These are phyloP conservation scores for Drosophila rubida DNA, from an alignment of 2,888 invertebrate species.

Conservation along the genomic window DNA sequence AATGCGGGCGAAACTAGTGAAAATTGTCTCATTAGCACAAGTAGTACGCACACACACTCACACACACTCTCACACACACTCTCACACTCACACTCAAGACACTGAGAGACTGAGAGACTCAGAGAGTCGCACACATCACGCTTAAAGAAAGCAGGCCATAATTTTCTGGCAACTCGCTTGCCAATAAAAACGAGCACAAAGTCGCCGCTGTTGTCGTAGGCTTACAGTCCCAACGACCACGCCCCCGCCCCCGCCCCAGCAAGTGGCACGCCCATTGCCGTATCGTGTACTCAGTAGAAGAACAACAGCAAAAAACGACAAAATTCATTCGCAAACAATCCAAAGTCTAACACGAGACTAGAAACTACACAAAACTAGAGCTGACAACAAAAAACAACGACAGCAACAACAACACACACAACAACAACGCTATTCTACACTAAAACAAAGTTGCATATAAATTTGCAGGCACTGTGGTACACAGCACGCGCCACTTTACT, in stretches of 20 bases:
- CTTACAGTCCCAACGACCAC: conserved; percentile 6
- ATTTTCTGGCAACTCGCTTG: conserved; percentile 54
- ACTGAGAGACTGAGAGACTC: too few species aligned
- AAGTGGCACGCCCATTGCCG: neutral
- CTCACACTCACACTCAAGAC: conserved; percentile 9
- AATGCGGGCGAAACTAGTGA: conserved; percentile 51
- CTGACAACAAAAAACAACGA: conserved; percentile 18
- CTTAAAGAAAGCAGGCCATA: conserved; percentile 28
- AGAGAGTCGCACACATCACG: neutral
- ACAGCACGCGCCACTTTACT: too few species aligned
- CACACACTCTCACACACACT: conserved; percentile 8
- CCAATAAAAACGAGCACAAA: conserved; percentile 68
- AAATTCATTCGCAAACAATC: conserved; percentile 35
- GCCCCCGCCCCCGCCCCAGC: neutral
- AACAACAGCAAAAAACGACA: conserved; percentile 9
- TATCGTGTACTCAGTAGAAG: neutral
- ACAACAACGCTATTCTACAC: neutral
- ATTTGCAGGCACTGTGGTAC: conserved; percentile 22
- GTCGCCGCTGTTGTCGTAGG: conserved; percentile 44
- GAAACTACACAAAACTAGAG: conserved; percentile 38
- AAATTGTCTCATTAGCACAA: conserved; percentile 77
- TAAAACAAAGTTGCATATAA: conserved; percentile 4
- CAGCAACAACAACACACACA: neutral
- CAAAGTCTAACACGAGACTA: conserved; percentile 20
- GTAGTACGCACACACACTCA: conserved; percentile 19